These are phyloP conservation scores for Phainopepla nitens DNA, from an alignment of 2,113 vertebrate genomes.

Conservation along the genomic window DNA sequence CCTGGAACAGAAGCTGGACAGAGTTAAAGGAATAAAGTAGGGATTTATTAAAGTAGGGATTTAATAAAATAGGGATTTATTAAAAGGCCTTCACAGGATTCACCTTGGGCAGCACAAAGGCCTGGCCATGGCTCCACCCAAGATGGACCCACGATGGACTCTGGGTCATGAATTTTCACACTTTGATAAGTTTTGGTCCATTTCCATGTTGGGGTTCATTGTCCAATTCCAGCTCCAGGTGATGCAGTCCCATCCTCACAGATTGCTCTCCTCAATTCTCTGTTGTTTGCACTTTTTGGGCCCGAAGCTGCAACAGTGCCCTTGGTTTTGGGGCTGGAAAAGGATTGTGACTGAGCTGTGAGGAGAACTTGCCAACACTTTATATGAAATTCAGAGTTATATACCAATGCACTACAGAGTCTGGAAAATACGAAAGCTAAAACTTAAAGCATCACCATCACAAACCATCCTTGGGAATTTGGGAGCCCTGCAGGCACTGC, in stretches of 20 bases:
- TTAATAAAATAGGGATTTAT: no score
- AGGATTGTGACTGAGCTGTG: background rate
- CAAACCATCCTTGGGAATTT: background rate
- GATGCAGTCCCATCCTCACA: background rate
- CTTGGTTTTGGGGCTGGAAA: background rate
- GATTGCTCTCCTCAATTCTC: background rate
- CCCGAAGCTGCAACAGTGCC: background rate
- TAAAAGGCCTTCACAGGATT: fast-evolving
- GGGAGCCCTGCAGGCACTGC: background rate
- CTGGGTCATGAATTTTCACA: background rate
- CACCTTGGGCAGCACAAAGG: background rate
- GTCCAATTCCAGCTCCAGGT: background rate
- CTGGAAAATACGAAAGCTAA: fast-evolving
- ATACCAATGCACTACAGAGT: fast-evolving
- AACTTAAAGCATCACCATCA: background rate
- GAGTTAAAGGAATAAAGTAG: background rate
- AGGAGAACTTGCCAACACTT: background rate
- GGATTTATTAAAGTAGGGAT: background rate
- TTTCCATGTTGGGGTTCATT: fast-evolving
- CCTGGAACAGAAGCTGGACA: background rate
- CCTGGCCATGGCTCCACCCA: background rate
- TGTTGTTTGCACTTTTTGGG: background rate
- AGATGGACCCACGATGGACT: background rate
- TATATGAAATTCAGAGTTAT: fast-evolving
- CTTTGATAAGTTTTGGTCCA: background rate